Conservation (phyloP, 1,140 invertebrate genomes). For the Sitobion miscanthi region DNA sequence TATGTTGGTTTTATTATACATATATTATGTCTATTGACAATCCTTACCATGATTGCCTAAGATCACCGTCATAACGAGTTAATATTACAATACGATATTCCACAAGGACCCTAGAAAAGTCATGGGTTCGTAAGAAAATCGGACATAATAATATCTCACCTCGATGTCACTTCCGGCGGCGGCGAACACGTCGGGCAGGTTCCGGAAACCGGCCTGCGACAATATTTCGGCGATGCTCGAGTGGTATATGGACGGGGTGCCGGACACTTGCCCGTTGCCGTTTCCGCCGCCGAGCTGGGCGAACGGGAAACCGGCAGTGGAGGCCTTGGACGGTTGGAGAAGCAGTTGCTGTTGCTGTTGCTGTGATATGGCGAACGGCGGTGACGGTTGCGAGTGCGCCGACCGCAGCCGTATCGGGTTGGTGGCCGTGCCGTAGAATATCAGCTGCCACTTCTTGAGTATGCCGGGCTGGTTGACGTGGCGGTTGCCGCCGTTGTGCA, state of each 20-base stretch:
- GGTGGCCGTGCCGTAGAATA: slow-evolving; percentile 87
- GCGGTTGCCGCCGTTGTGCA: slow-evolving; percentile 84
- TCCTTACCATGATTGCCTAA: too few species aligned
- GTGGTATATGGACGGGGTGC: slow-evolving; percentile 48
- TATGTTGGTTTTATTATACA: too few species aligned
- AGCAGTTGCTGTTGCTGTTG: slow-evolving; percentile 60
- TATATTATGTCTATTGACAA: too few species aligned
- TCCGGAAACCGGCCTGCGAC: slow-evolving; percentile 59
- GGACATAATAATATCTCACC: slow-evolving; percentile 52
- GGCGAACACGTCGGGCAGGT: slow-evolving; percentile 61
- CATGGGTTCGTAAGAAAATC: too few species aligned
- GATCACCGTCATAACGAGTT: too few species aligned
- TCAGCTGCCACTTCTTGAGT: slow-evolving; percentile 89
- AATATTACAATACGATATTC: too few species aligned
- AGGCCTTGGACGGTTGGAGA: neutral
- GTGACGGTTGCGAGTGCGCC: slow-evolving; percentile 57
- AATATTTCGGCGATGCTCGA: slow-evolving; percentile 57
- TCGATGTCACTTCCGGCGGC: slow-evolving; percentile 61
- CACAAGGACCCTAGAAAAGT: too few species aligned
- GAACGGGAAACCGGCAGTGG: slow-evolving; percentile 22
- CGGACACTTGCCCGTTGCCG: neutral
- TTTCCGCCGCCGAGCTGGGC: neutral
- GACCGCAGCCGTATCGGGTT: slow-evolving; percentile 77
- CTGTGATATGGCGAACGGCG: slow-evolving; percentile 59
- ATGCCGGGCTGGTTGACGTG: slow-evolving; percentile 86